These are phyloP conservation scores for Micronycteris hirsuta DNA, from an alignment of 2,113 vertebrate genomes.

Conservation along the genomic window DNA sequence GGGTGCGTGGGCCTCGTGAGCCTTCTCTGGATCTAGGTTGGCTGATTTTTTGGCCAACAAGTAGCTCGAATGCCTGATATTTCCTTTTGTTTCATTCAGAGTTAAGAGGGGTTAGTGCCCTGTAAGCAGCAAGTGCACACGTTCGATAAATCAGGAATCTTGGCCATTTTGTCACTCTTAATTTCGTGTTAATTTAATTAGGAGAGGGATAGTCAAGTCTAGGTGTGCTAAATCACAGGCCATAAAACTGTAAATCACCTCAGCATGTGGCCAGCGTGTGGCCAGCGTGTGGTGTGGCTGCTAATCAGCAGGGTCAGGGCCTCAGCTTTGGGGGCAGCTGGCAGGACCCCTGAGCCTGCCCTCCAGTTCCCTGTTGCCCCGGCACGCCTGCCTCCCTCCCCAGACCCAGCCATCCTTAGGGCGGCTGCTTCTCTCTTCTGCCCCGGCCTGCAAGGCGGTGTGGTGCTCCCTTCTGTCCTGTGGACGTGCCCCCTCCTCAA, in stretches of 20 bases:
- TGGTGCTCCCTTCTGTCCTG: background rate
- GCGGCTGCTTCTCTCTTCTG: background rate
- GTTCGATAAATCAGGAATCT: background rate
- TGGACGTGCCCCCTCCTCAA: background rate
- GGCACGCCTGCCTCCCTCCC: background rate
- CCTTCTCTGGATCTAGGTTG: background rate
- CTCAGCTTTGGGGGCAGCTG: background rate
- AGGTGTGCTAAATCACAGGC: background rate
- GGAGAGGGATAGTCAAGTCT: background rate
- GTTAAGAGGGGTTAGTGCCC: background rate
- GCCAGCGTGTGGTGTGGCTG: accelerated
- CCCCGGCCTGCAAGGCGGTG: background rate
- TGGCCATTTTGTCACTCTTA: constrained; percentile 24
- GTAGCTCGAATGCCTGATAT: too few relatives aligned
- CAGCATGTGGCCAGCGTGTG: accelerated
- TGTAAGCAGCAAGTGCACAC: background rate
- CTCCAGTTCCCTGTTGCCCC: background rate
- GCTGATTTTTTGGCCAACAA: background rate
- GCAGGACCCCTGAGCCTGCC: background rate
- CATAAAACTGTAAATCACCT: background rate
- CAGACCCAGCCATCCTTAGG: background rate
- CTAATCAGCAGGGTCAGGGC: background rate
- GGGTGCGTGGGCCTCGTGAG: accelerated
- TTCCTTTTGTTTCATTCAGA: background rate
- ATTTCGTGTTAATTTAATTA: constrained; percentile 59